A percentile compares a stretch with the other conserved stretches of the same genome.
These are phyloP conservation scores for Cathartes aura DNA, from an alignment of 2,113 vertebrate species.

Conservation along the genomic window DNA sequence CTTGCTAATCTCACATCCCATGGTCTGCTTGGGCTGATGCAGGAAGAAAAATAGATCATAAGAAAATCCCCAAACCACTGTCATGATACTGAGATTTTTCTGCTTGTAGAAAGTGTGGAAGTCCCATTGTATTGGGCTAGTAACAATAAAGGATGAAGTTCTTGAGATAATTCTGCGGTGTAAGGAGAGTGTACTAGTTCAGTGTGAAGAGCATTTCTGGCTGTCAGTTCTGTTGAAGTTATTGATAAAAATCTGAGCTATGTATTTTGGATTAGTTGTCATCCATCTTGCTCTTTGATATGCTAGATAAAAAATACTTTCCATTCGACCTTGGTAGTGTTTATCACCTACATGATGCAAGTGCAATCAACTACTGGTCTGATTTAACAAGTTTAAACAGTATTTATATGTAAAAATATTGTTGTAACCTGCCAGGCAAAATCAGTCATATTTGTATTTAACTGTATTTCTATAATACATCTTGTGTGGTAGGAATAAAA, in stretches of 20 bases:
- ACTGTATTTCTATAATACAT: neutral
- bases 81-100: neutral
- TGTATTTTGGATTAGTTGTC: rapidly evolving
- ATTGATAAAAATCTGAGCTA: neutral
- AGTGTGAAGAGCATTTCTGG: neutral
- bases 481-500: neutral
- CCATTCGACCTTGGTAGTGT: rapidly evolving
- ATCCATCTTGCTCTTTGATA: neutral
- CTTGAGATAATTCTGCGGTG: neutral
- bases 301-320: neutral
- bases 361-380: neutral
- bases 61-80: neutral
- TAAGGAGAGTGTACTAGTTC: neutral
- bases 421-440: neutral
- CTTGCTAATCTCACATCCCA: neutral
- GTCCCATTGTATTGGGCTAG: neutral
- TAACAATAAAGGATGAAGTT: neutral
- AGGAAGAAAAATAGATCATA: neutral
- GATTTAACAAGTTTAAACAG: neutral
- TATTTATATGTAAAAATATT: neutral
- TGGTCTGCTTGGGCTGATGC: neutral
- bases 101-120: neutral
- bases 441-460: neutral
- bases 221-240: neutral
- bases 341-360: neutral